Percentiles rank a stretch among this genome's conserved stretches.
Evolutionary conservation across 2,888 invertebrate genomes (phyloP).

Genomic region (Ligdia adustata): DNA sequence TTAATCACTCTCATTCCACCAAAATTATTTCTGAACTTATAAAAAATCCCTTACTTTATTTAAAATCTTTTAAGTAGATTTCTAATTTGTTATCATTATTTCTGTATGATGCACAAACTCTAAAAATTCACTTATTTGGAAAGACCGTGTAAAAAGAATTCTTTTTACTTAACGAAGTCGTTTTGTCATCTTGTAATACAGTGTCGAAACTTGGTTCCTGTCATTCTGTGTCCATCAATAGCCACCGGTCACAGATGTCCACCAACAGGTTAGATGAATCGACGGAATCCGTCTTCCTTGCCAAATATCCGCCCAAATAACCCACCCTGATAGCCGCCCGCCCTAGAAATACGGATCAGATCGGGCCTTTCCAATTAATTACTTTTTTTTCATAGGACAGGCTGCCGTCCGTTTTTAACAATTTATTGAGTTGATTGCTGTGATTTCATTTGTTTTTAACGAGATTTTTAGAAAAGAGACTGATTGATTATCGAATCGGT

Average conservation of each 20-base stretch:
- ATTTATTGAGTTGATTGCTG: neutral
- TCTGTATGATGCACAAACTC: too few species aligned
- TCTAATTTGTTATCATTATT: too few species aligned
- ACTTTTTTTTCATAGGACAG: slow-evolving; percentile 17
- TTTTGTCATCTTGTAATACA: neutral
- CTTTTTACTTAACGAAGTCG: neutral
- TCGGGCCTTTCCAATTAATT: slow-evolving; percentile 28
- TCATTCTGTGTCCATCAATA: slow-evolving; percentile 18
- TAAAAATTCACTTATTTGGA: too few species aligned
- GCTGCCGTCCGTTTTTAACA: neutral
- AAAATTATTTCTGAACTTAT: too few species aligned
- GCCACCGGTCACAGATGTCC: slow-evolving; percentile 14
- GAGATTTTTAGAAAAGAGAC: too few species aligned
- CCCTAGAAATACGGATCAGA: slow-evolving; percentile 25
- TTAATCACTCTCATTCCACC: too few species aligned
- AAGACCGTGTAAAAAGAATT: too few species aligned
- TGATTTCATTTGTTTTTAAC: neutral
- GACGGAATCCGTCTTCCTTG: slow-evolving; percentile 41
- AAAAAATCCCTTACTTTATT: too few species aligned
- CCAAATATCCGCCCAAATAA: slow-evolving; percentile 17
- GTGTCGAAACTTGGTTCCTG: slow-evolving; percentile 7
- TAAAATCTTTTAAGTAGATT: too few species aligned
- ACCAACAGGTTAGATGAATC: slow-evolving; percentile 53
- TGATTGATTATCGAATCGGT: too few species aligned
- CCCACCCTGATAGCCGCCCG: slow-evolving; percentile 7